phyloP scores from a whole-genome alignment of 2,888 invertebrate genomes.

The Ochropacha duplaris region DNA sequence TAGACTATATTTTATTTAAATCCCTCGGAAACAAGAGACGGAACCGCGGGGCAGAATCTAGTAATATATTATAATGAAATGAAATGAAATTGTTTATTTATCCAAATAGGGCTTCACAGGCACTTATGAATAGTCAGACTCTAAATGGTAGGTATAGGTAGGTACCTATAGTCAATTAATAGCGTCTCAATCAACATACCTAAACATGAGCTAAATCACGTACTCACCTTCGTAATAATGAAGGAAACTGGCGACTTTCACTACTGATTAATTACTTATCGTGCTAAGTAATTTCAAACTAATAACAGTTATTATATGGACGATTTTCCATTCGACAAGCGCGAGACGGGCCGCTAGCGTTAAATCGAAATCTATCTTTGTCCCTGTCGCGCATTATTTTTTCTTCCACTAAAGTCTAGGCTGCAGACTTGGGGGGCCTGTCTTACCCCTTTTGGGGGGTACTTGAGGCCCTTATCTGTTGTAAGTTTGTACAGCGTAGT shows the following conservation, averaged over 20 bases:
- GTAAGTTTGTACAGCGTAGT: conserved; percentile 82
- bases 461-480: conserved; percentile 79
- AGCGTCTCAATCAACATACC: too few species aligned
- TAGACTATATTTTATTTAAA: too few species aligned
- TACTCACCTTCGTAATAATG: neutral
- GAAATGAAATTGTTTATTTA: too few species aligned
- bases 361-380: conserved; percentile 41
- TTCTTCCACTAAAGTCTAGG: conserved; percentile 78
- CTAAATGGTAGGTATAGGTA: too few species aligned
- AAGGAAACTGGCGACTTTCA: neutral
- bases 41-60: too few species aligned
- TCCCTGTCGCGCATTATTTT: conserved; percentile 68
- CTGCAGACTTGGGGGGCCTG: conserved; percentile 68
- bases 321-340: neutral
- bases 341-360: conserved; percentile 11
- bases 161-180: too few species aligned
- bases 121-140: too few species aligned
- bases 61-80: too few species aligned
- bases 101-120: too few species aligned
- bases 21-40: too few species aligned
- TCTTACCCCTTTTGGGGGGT: conserved; percentile 82
- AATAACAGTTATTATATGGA: neutral
- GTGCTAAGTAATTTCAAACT: neutral
- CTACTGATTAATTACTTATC: neutral
- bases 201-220: too few species aligned